phyloP scores from a whole-genome alignment of 1,140 invertebrate species.

The Leguminivora glycinivorella region DNA sequence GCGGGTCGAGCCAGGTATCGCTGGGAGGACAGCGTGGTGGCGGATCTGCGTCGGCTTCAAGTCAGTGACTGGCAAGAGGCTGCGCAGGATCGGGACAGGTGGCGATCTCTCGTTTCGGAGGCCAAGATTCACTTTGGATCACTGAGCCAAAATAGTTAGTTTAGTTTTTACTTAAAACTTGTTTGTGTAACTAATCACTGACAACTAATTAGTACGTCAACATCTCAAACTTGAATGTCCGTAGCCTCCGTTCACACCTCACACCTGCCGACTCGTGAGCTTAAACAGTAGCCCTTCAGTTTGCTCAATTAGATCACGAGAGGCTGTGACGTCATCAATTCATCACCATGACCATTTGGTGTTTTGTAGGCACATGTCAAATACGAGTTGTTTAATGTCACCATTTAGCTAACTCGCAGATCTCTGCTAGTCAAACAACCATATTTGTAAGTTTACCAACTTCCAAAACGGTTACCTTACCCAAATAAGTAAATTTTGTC shows the following conservation, averaged over 20 bases:
- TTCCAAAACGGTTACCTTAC: neutral
- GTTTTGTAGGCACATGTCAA: no score
- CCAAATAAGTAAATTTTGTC: neutral
- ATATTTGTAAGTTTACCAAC: neutral
- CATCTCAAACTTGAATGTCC: neutral
- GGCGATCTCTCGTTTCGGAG: no score
- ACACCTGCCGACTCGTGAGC: neutral
- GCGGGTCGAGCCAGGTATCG: no score
- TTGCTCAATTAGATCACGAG: slow-evolving; percentile 20
- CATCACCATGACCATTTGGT: no score
- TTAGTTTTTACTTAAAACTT: neutral
- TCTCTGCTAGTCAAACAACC: neutral
- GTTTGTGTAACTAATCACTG: neutral
- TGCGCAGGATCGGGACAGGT: no score
- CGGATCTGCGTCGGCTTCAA: no score
- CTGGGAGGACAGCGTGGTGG: no score
- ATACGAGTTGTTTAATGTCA: neutral
- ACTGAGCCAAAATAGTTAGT: no score
- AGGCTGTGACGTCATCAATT: neutral
- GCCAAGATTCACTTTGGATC: no score
- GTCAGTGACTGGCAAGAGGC: no score
- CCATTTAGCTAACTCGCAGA: no score
- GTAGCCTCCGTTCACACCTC: slow-evolving; percentile 12
- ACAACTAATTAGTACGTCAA: slow-evolving; percentile 10
- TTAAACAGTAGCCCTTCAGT: slow-evolving; percentile 17